Conservation (phyloP, 2,797 vertebrate genomes). For the Babyrousa celebensis region DNA sequence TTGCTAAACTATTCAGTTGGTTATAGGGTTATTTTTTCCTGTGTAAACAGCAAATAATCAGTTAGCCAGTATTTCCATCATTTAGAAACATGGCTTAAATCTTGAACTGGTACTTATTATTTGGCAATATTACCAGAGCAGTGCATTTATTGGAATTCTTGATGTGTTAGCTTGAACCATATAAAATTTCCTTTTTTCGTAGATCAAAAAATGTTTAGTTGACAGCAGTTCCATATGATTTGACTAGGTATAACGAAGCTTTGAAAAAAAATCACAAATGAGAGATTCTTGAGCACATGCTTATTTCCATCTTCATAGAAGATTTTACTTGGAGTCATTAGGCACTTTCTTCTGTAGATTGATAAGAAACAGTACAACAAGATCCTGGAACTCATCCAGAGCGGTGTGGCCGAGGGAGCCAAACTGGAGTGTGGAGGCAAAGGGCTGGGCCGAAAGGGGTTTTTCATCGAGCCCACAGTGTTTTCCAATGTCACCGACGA, state of each 20-base stretch:
- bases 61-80: not conserved
- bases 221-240: slow-evolving; percentile 1
- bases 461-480: slow-evolving; percentile 98
- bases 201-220: not conserved
- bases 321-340: slow-evolving; percentile 9
- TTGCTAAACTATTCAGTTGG: slow-evolving; percentile 31
- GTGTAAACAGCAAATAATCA: slow-evolving; percentile 26
- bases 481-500: slow-evolving; percentile 98
- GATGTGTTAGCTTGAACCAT: not conserved
- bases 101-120: not conserved
- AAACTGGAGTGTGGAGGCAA: slow-evolving; percentile 98
- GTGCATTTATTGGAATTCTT: not conserved
- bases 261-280: not conserved
- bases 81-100: not conserved
- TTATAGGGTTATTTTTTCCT: not conserved
- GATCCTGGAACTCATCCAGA: slow-evolving; percentile 97
- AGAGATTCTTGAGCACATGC: not conserved
- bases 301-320: not conserved
- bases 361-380: slow-evolving; percentile 97
- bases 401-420: slow-evolving; percentile 97
- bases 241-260: not conserved
- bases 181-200: not conserved
- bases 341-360: slow-evolving; percentile 92
- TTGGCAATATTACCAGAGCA: not conserved
- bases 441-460: slow-evolving; percentile 96